Evolutionary conservation across 2,888 invertebrate genomes (phyloP).

Genomic region (Rutpela maculata): DNA sequence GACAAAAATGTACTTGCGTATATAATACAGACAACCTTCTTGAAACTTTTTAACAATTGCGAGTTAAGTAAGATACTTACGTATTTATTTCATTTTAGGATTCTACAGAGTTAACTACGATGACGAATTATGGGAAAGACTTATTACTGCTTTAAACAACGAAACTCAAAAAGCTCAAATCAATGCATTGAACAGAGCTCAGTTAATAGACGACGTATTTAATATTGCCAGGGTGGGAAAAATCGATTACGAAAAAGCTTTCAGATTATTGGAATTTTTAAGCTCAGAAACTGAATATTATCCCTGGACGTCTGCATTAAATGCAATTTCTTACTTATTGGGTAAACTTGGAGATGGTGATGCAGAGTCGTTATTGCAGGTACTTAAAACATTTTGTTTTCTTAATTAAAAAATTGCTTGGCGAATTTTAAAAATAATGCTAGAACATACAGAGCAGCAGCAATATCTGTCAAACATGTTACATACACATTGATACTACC

Average conservation of each 20-base stretch:
- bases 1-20: no score
- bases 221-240: slow-evolving; percentile 83
- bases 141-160: slow-evolving; percentile 73
- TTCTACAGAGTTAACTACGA: slow-evolving; percentile 84
- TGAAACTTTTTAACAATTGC: no score
- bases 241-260: slow-evolving; percentile 78
- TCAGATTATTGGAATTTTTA: slow-evolving; percentile 83
- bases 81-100: slow-evolving; percentile 72
- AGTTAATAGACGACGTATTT: slow-evolving; percentile 87
- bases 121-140: slow-evolving; percentile 76
- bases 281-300: slow-evolving; percentile 81
- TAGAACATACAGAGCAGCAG: no score
- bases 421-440: no score
- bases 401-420: background rate
- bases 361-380: slow-evolving; percentile 47
- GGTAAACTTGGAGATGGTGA: slow-evolving; percentile 50
- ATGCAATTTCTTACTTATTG: slow-evolving; percentile 68
- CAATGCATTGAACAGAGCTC: slow-evolving; percentile 83
- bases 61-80: background rate
- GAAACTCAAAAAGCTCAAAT: slow-evolving; percentile 73
- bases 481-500: no score
- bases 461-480: no score
- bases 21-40: no score
- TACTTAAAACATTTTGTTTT: slow-evolving; percentile 9
- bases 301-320: slow-evolving; percentile 86